Conservation (phyloP, 1,140 invertebrate species). For the Hycleus cichorii region DNA sequence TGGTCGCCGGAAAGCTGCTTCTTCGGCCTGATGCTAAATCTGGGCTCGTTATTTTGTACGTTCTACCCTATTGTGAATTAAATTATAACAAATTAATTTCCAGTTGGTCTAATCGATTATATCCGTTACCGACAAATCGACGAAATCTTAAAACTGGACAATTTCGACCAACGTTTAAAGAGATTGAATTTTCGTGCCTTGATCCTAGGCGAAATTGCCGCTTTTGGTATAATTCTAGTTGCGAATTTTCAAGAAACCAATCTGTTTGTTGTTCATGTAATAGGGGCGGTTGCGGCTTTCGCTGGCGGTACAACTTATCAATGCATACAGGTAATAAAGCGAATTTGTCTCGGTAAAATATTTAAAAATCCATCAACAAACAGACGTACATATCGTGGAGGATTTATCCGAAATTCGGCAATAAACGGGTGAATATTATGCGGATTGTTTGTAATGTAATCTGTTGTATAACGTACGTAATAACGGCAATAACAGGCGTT, state of each 20-base stretch:
- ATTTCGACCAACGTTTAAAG: no score
- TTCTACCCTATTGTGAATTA: conserved; percentile 16
- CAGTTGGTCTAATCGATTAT: conserved; percentile 5
- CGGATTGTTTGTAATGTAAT: neutral
- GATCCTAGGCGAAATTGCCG: conserved; percentile 46
- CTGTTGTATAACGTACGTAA: no score
- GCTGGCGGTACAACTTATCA: conserved; percentile 53
- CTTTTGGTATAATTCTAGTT: conserved; percentile 40
- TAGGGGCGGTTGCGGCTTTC: conserved; percentile 58
- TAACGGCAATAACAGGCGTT: neutral
- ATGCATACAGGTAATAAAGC: conserved; percentile 47
- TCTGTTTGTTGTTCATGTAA: conserved; percentile 53
- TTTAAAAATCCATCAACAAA: neutral
- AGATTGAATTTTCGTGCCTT: no score
- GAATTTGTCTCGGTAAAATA: neutral
- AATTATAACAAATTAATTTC: neutral
- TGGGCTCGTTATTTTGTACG: conserved; percentile 60
- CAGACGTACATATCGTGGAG: conserved; percentile 57
- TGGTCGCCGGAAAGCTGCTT: conserved; percentile 68
- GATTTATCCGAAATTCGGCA: conserved; percentile 50
- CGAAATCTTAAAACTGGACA: conserved; percentile 4
- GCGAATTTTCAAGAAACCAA: conserved; percentile 68
- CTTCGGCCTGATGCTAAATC: conserved; percentile 66
- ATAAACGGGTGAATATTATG: conserved; percentile 45
- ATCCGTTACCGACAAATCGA: conserved; percentile 10